Conservation (phyloP, 2,113 vertebrate genomes). For the Sander lucioperca region DNA sequence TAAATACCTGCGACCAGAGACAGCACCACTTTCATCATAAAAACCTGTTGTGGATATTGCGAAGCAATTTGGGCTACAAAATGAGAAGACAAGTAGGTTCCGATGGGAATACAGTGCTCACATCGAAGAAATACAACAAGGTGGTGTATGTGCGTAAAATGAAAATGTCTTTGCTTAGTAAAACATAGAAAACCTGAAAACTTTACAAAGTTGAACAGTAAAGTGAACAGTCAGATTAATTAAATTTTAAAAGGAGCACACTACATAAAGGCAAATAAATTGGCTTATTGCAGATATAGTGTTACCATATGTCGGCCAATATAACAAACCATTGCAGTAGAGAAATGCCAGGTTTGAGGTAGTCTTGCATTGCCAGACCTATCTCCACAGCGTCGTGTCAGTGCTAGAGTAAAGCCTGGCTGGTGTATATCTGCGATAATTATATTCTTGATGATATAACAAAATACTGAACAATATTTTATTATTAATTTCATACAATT, state of each 20-base stretch:
- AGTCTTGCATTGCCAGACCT: no score
- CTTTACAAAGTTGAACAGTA: background rate
- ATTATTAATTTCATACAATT: no score
- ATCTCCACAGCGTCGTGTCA: no score
- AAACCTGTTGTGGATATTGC: constrained; percentile 16
- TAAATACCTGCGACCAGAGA: constrained; percentile 10
- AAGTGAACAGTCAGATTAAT: background rate
- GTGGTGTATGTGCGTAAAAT: background rate
- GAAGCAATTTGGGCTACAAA: background rate
- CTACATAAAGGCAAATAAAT: background rate
- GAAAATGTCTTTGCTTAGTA: background rate
- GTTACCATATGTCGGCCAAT: background rate
- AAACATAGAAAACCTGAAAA: background rate
- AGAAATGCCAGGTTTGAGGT: background rate
- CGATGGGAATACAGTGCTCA: background rate
- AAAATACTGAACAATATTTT: no score
- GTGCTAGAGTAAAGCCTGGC: no score
- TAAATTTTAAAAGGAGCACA: background rate
- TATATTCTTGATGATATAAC: no score
- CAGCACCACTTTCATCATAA: constrained; percentile 6
- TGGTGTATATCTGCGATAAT: no score
- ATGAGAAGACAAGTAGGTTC: constrained; percentile 21
- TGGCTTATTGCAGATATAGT: background rate
- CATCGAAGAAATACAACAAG: background rate
- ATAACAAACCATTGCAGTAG: background rate